Conservation (phyloP, 2,113 vertebrate species). For the Falcunculus frontatus region DNA sequence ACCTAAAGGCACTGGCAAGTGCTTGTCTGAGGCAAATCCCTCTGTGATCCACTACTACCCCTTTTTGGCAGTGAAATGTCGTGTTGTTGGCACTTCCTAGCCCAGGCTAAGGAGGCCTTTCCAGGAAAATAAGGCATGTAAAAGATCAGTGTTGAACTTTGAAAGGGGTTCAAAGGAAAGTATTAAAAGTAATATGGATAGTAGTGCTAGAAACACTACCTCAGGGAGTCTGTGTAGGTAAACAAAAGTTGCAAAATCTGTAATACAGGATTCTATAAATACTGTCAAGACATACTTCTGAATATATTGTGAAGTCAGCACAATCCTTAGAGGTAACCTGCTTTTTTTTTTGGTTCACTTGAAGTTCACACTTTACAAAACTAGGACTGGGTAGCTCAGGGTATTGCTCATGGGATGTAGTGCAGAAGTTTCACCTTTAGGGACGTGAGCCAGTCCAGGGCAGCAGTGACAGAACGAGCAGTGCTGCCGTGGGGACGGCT, state of each 20-base stretch:
- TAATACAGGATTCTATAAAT: background rate
- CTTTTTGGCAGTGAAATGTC: background rate
- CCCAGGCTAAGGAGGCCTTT: background rate
- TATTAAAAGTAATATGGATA: background rate
- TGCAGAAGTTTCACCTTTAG: background rate
- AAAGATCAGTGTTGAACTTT: background rate
- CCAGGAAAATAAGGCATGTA: background rate
- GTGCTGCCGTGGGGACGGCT: background rate
- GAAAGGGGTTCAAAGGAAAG: background rate
- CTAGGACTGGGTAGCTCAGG: background rate
- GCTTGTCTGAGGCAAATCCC: background rate
- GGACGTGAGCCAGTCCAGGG: accelerated
- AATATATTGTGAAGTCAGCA: background rate
- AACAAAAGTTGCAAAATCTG: background rate
- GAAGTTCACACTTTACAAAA: background rate
- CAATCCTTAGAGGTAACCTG: background rate
- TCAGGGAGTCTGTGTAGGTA: background rate
- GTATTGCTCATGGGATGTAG: background rate
- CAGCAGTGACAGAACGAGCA: background rate
- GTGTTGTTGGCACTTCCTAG: background rate
- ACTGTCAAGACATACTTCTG: background rate
- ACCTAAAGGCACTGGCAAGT: background rate
- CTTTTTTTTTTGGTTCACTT: background rate
- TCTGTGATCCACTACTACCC: background rate
- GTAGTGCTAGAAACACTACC: background rate